These are phyloP conservation scores for Valencia hispanica DNA, from an alignment of 2,797 vertebrate species.

Conservation along the genomic window DNA sequence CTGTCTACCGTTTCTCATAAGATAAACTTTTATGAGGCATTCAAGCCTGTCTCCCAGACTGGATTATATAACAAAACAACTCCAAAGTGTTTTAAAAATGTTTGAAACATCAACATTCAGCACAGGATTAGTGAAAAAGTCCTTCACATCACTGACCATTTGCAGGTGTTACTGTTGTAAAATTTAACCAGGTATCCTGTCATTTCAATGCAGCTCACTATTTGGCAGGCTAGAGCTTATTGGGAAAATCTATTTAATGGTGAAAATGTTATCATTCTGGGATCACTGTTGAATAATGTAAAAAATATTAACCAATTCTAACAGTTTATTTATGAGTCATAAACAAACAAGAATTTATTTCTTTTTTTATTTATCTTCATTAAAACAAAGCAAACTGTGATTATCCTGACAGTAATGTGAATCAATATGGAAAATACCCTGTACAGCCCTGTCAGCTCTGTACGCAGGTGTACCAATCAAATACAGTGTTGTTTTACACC, in stretches of 20 bases:
- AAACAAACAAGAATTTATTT: too few relatives aligned
- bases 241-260: background rate
- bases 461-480: background rate
- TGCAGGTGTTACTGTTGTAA: background rate
- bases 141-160: background rate
- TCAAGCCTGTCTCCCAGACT: background rate
- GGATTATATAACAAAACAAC: background rate
- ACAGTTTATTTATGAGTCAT: too few relatives aligned
- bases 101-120: background rate
- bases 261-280: background rate
- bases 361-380: background rate
- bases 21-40: background rate
- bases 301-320: too few relatives aligned
- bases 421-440: background rate
- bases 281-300: background rate
- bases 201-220: background rate
- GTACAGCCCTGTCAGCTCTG: background rate
- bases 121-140: background rate
- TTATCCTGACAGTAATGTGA: too few relatives aligned
- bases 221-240: background rate
- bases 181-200: background rate
- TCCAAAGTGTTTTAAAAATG: background rate
- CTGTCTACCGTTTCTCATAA: background rate
- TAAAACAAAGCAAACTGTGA: background rate
- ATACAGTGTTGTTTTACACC: background rate